Evolutionary conservation across 1,140 invertebrate genomes (phyloP), one percentile per base, ranked within the genome.

Genomic region (Bombus superbus): DNA sequence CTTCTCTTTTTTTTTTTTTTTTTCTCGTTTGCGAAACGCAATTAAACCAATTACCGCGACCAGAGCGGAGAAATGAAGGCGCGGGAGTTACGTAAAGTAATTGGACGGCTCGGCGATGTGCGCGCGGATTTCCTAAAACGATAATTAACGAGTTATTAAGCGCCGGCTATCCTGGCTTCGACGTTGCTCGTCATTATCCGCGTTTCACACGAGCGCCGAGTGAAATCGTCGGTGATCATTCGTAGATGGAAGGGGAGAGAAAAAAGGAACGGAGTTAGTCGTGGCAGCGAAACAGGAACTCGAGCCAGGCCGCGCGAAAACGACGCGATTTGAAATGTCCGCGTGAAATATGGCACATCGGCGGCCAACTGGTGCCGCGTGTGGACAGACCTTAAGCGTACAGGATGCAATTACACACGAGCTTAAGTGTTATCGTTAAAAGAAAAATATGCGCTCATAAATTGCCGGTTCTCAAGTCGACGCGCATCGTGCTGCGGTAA

Each of bases 141-240:
- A 95, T 95, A 95, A 95, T 95, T 95, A 95, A 95, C 94, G 94
- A 95, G 94, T 95, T 95, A 95, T 95, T 95, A 95, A 94, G 94
- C 93, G 93, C 85, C 92, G 88, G 90, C 90, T 92, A 91, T 91
- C 77, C 85, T 79, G 89, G 84, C 77, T 91, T 91, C 90, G 89
- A 91, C 89, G 89, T 78, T 91, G 87, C 90, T 86, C 86, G 85
- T 85, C 84, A 89, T 91, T 88, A 89, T 89, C 85, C 85, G 78
- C 86, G 91, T 93, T 92, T 93, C 90, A 92, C 93, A 93, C 93
- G 92, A 88, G 91, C 91, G 86, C 88, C 91, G 84, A 90, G 90
- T 88, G 91, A 92, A 90, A 92, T 88, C 89, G 86, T 81, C 87
- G 78, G 71, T 85, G 90, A 91, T 91, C 57, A 72, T 79, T 81